Percentiles rank a stretch among this genome's conserved stretches.
phyloP scores from a whole-genome alignment of 2,888 invertebrate genomes.

The Phengaris alcon region DNA sequence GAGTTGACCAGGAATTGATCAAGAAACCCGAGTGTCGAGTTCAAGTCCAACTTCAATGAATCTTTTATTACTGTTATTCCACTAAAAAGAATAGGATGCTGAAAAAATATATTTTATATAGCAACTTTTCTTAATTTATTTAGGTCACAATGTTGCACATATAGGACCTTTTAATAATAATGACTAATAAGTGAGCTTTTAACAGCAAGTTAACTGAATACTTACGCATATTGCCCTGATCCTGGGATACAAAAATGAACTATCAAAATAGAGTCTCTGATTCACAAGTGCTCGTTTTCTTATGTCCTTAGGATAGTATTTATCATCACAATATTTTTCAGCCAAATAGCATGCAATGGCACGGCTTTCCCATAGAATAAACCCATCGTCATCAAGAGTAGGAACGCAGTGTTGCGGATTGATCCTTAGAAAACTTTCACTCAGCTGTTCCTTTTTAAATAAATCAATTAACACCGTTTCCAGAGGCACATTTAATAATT shows the following conservation, averaged over 20 bases:
- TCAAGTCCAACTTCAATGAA: conserved; percentile 74
- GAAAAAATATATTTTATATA: conserved; percentile 42
- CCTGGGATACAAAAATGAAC: conserved; percentile 80
- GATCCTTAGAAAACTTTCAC: conserved; percentile 77
- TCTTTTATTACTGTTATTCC: conserved; percentile 78
- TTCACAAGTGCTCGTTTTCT: conserved; percentile 79
- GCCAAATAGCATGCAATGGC: conserved; percentile 82
- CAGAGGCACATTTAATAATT: conserved; percentile 75
- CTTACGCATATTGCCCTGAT: conserved; percentile 82
- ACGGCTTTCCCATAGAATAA: conserved; percentile 83
- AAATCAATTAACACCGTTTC: conserved; percentile 75
- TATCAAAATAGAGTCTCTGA: conserved; percentile 82
- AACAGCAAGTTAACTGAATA: conserved; percentile 31
- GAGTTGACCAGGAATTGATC: conserved; percentile 78
- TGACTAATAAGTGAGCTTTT: background rate
- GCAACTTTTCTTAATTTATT: background rate
- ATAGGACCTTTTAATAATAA: too few species aligned
- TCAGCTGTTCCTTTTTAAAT: conserved; percentile 79
- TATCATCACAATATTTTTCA: conserved; percentile 79
- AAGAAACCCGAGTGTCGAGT: conserved; percentile 79
- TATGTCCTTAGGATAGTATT: conserved; percentile 80
- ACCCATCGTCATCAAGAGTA: conserved; percentile 83
- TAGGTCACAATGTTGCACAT: background rate
- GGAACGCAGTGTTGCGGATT: conserved; percentile 85
- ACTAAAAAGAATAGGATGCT: conserved; percentile 81